These are phyloP conservation scores for Circaetus gallicus DNA, from an alignment of 2,113 vertebrate genomes.

Conservation along the genomic window DNA sequence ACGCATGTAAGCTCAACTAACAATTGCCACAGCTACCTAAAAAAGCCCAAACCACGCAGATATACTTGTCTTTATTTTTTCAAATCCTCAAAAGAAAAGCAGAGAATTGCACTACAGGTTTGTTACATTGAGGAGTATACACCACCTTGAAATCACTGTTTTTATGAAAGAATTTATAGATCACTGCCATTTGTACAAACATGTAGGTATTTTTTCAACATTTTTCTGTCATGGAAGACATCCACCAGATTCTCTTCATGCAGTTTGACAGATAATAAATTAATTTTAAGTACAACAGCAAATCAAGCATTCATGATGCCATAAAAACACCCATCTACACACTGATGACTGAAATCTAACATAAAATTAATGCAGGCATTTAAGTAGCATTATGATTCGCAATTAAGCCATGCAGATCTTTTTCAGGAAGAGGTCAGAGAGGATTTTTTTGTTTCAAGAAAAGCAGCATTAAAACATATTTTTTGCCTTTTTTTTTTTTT, in stretches of 20 bases:
- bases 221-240: background rate
- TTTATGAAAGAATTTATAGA: background rate
- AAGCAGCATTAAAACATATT: background rate
- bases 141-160: background rate
- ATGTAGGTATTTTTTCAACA: background rate
- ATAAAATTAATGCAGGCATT: conserved; percentile 26
- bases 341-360: background rate
- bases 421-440: background rate
- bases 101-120: background rate
- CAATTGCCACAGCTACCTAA: background rate
- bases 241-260: background rate
- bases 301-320: conserved; percentile 22
- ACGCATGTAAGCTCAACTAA: background rate
- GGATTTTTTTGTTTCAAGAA: background rate
- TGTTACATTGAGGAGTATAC: background rate
- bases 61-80: background rate
- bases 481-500: background rate
- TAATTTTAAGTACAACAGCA: conserved; percentile 14
- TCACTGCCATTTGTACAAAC: background rate
- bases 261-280: background rate
- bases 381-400: background rate
- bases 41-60: background rate
- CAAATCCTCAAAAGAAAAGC: background rate
- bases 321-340: conserved; percentile 17
- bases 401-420: background rate